phyloP scores from a whole-genome alignment of 2,888 invertebrate species.

The Sialis fuliginosa region DNA sequence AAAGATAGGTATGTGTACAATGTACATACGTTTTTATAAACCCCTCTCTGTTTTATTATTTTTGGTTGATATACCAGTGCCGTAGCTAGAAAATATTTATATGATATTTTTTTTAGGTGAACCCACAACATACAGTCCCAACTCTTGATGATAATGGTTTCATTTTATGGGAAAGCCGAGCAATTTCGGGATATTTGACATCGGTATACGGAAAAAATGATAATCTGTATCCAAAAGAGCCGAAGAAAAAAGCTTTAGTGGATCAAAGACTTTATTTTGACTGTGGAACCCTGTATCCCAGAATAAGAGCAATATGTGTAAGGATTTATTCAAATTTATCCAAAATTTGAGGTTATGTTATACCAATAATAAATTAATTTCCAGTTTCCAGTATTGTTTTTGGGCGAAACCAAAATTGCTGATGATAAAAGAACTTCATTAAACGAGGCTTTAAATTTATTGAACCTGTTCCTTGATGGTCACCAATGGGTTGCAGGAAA shows the following conservation, averaged over 20 bases:
- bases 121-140: slow-evolving; percentile 49
- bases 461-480: slow-evolving; percentile 35
- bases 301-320: slow-evolving; percentile 43
- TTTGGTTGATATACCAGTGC: too few relatives aligned
- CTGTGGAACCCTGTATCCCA: slow-evolving; percentile 39
- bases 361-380: slow-evolving; percentile 1
- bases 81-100: not conserved
- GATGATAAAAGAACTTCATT: slow-evolving; percentile 33
- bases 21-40: not conserved
- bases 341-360: not conserved
- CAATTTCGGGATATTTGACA: slow-evolving; percentile 42
- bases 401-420: slow-evolving; percentile 35
- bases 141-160: slow-evolving; percentile 50
- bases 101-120: slow-evolving; percentile 26
- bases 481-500: slow-evolving; percentile 43
- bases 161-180: slow-evolving; percentile 47
- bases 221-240: slow-evolving; percentile 39
- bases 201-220: slow-evolving; percentile 41
- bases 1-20: not conserved
- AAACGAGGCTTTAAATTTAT: slow-evolving; percentile 36
- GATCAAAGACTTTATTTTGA: slow-evolving; percentile 46
- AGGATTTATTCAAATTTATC: slow-evolving; percentile 14
- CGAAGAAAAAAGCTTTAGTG: slow-evolving; percentile 34
- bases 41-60: too few relatives aligned
- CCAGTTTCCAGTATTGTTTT: slow-evolving; percentile 40